Percentiles rank a stretch among this genome's conserved stretches.
Evolutionary conservation across 1,140 invertebrate genomes (phyloP).

Genomic region (Pseudoatta argentina): DNA sequence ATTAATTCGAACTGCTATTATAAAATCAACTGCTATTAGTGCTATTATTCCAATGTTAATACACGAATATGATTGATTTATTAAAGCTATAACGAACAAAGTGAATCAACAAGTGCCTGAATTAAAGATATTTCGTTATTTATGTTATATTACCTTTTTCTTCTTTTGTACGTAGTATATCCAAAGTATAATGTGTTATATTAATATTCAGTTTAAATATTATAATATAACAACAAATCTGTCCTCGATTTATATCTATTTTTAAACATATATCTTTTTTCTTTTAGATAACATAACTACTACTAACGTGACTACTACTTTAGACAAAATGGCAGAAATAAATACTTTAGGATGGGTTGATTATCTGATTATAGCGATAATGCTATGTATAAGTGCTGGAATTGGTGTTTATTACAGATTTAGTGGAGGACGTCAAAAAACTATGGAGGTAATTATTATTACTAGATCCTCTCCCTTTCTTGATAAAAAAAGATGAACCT

Average conservation of each 20-base stretch:
- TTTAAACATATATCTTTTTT: background rate
- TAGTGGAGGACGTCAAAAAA: slow-evolving; percentile 95
- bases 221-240: background rate
- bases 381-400: slow-evolving; percentile 88
- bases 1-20: too few species aligned
- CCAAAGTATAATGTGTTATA: background rate
- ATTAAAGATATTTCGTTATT: background rate
- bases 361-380: slow-evolving; percentile 89
- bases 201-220: background rate
- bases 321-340: slow-evolving; percentile 60
- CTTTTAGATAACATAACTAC: background rate
- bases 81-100: background rate
- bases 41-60: background rate
- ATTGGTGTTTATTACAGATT: slow-evolving; percentile 95
- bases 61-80: background rate
- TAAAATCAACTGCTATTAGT: too few species aligned
- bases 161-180: background rate
- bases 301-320: background rate
- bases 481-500: background rate
- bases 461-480: background rate
- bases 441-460: slow-evolving; percentile 88
- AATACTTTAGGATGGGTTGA: slow-evolving; percentile 85
- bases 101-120: background rate
- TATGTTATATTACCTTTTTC: background rate
- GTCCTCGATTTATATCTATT: background rate